Conservation (phyloP, 1,140 invertebrate species). For the Brachionus angularis region DNA sequence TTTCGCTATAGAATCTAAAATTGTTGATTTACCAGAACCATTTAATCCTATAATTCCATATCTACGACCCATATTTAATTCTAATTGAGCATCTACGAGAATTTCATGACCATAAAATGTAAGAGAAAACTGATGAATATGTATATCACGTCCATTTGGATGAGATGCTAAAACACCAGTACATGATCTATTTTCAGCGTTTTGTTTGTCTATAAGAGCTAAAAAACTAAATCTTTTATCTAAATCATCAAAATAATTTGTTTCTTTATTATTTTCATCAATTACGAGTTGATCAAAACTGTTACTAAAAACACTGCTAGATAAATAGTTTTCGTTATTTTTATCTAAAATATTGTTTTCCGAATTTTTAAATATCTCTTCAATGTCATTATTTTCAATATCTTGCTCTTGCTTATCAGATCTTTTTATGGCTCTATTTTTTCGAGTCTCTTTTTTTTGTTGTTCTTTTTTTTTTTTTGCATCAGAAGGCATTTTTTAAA, state of each 20-base stretch:
- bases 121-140: conserved; percentile 93
- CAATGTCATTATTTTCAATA: neutral
- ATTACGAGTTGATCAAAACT: neutral
- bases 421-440: too few relatives aligned
- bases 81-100: conserved; percentile 87
- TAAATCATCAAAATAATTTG: conserved; percentile 3
- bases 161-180: conserved; percentile 83
- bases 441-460: conserved; percentile 40
- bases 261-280: neutral
- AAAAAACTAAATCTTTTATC: neutral
- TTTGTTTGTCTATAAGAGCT: conserved; percentile 18
- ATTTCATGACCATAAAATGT: conserved; percentile 96
- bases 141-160: conserved; percentile 87
- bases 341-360: neutral
- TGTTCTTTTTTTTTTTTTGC: conserved; percentile 40
- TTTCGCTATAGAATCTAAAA: conserved; percentile 6
- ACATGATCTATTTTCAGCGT: conserved; percentile 20
- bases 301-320: too few relatives aligned
- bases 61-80: conserved; percentile 89
- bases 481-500: conserved; percentile 44
- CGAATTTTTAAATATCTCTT: neutral
- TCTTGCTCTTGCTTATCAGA: conserved; percentile 29
- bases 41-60: conserved; percentile 94
- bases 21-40: conserved; percentile 69
- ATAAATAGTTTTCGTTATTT: neutral